Evolutionary conservation across 1,140 invertebrate species (phyloP).

Genomic region (Yoshiicerus persimilis): DNA sequence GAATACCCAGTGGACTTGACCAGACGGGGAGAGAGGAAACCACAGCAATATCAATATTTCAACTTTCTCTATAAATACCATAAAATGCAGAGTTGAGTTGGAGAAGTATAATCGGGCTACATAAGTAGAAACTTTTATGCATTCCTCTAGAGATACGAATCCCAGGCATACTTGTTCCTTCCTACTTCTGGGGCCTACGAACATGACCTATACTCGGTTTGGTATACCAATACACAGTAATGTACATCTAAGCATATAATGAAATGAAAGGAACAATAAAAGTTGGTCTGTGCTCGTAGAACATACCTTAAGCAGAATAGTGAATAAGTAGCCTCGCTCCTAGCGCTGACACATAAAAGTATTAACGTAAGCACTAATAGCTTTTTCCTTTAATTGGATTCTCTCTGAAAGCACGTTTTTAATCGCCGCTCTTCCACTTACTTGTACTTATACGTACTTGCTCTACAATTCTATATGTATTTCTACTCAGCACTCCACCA

Average conservation of each 20-base stretch:
- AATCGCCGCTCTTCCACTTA: conserved; percentile 1
- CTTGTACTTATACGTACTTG: not conserved
- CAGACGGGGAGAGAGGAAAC: not conserved
- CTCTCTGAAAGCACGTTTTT: conserved; percentile 16
- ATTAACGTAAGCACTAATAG: conserved; percentile 6
- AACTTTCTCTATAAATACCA: conserved; percentile 19
- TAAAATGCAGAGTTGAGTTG: not conserved
- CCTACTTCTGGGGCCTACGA: too few relatives aligned
- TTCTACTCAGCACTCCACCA: not conserved
- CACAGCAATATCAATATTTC: conserved; percentile 14
- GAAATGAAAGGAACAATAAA: not conserved
- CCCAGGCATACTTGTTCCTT: too few relatives aligned
- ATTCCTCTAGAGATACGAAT: not conserved
- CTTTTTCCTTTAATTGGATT: conserved; percentile 14
- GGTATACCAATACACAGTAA: too few relatives aligned
- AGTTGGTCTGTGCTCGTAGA: not conserved
- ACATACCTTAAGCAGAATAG: not conserved
- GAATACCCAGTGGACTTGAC: not conserved
- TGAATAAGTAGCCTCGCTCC: not conserved
- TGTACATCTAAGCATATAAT: not conserved
- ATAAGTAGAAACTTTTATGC: not conserved
- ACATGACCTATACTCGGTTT: too few relatives aligned
- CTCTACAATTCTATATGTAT: too few relatives aligned
- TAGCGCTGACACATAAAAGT: not conserved
- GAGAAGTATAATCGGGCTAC: not conserved